Percentiles rank a stretch among this genome's conserved stretches.
Evolutionary conservation across 1,140 invertebrate genomes (phyloP).

Genomic region (Spodoptera litura): DNA sequence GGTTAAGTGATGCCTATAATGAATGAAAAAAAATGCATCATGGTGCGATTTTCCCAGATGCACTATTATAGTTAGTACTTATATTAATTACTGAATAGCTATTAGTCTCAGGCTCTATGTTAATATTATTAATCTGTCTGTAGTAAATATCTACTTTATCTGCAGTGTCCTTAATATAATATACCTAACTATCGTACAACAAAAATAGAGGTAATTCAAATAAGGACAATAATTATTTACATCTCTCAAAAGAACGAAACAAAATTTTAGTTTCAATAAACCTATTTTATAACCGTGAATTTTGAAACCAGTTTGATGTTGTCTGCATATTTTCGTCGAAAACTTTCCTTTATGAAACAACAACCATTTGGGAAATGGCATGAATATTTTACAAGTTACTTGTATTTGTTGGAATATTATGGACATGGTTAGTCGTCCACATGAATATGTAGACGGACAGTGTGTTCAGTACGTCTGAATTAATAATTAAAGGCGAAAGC

Average conservation of each 20-base stretch:
- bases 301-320: neutral
- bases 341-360: neutral
- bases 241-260: neutral
- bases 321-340: conserved; percentile 11
- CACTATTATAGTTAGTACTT: too few relatives aligned
- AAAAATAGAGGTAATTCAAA: too few relatives aligned
- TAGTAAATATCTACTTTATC: too few relatives aligned
- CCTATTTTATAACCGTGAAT: neutral
- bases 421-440: conserved; percentile 30
- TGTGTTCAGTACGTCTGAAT: conserved; percentile 46
- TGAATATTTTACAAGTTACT: conserved; percentile 13
- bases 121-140: too few relatives aligned
- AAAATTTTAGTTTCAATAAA: conserved; percentile 16
- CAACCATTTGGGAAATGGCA: conserved; percentile 3
- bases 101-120: too few relatives aligned
- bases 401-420: conserved; percentile 38
- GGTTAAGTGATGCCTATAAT: too few relatives aligned
- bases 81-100: too few relatives aligned
- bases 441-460: conserved; percentile 40
- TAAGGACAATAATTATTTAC: too few relatives aligned
- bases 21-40: too few relatives aligned
- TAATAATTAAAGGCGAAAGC: conserved; percentile 54
- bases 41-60: too few relatives aligned
- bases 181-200: too few relatives aligned
- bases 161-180: too few relatives aligned